Conservation (phyloP, 2,797 vertebrate species). For the Gymnothorax javanicus region DNA sequence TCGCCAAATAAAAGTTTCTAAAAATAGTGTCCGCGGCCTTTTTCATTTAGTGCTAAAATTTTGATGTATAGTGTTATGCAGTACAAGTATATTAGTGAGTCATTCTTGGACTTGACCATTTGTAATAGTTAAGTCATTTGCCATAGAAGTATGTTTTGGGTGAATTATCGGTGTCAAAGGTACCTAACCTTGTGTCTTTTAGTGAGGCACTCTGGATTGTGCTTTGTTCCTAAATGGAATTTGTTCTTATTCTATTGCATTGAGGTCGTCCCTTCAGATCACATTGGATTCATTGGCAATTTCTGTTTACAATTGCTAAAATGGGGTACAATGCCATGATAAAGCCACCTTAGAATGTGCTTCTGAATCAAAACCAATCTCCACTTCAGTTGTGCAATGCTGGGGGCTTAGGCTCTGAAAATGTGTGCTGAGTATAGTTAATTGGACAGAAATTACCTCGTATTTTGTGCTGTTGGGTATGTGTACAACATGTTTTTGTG, state of each 20-base stretch:
- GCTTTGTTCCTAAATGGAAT: background rate
- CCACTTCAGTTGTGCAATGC: background rate
- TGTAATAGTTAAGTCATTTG: background rate
- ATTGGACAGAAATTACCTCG: background rate
- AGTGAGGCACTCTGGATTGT: background rate
- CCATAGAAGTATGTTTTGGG: background rate
- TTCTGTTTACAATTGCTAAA: background rate
- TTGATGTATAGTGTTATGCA: background rate
- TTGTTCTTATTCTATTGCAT: background rate
- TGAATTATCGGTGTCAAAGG: background rate
- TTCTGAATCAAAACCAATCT: background rate
- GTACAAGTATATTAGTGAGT: background rate
- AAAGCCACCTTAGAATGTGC: background rate
- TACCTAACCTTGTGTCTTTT: background rate
- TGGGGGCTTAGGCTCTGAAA: background rate
- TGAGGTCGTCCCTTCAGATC: background rate
- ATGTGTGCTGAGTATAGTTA: background rate
- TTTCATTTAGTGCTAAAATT: background rate
- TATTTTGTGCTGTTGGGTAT: background rate
- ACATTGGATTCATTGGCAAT: background rate
- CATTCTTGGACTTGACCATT: background rate
- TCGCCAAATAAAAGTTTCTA: conserved; percentile 4
- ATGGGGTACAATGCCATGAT: background rate
- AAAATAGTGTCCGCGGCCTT: background rate
- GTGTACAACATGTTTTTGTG: background rate